Conservation (phyloP, 1,140 invertebrate species). For the Gonatopus flavifemur region DNA sequence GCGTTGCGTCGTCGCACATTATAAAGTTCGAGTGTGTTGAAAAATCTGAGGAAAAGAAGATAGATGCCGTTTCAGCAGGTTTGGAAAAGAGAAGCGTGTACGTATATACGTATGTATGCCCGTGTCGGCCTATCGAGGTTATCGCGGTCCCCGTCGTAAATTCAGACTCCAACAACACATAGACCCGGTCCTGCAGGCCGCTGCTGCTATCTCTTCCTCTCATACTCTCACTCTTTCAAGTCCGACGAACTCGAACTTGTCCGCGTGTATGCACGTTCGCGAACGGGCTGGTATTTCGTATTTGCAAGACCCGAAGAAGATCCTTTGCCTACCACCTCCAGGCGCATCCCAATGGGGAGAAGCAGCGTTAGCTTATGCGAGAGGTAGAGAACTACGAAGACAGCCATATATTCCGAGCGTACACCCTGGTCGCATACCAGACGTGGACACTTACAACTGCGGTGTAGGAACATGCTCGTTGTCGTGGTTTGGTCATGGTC, state of each 20-base stretch:
- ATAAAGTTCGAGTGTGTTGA: too few relatives aligned
- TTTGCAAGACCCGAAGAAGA: slow-evolving; percentile 16
- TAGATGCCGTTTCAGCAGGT: too few relatives aligned
- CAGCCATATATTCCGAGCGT: slow-evolving; percentile 35
- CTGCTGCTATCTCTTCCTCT: slow-evolving; percentile 1
- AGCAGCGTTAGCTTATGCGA: slow-evolving; percentile 22
- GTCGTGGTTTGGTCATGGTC: slow-evolving; percentile 12
- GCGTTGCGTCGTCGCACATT: too few relatives aligned
- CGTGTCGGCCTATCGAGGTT: slow-evolving; percentile 39
- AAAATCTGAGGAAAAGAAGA: too few relatives aligned
- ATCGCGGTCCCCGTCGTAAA: slow-evolving; percentile 35
- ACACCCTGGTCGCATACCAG: slow-evolving; percentile 39
- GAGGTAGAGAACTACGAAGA: slow-evolving; percentile 28
- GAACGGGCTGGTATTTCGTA: slow-evolving; percentile 29
- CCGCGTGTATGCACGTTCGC: too few relatives aligned
- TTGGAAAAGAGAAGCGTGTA: too few relatives aligned
- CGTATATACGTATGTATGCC: slow-evolving; percentile 16
- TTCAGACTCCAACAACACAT: slow-evolving; percentile 32
- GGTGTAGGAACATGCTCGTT: slow-evolving; percentile 22
- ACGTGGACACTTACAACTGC: slow-evolving; percentile 42
- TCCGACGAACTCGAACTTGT: slow-evolving; percentile 6
- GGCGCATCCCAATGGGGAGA: slow-evolving; percentile 8
- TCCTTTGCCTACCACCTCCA: slow-evolving; percentile 10
- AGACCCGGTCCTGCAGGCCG: too few relatives aligned
- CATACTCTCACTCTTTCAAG: slow-evolving; percentile 1